Evolutionary conservation across 2,113 vertebrate species (phyloP), one percentile per base, ranked within the genome.

Genomic region (Fukomys damarensis): DNA sequence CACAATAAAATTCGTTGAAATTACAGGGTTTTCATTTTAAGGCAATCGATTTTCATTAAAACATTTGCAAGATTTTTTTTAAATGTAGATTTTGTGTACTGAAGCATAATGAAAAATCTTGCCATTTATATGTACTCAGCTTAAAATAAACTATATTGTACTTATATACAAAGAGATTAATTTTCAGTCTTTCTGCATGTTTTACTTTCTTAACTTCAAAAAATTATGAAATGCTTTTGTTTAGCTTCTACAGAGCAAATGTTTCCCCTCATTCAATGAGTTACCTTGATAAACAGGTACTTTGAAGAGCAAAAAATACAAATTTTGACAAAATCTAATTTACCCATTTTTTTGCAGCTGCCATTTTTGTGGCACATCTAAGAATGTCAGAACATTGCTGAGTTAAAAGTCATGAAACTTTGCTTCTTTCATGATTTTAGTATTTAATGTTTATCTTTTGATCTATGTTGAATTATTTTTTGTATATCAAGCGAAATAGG

Each of bases 1-100:
- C 1, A 0, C 65, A 95, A 93, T 94, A 89, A 96, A 66, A 61
- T 87, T 11, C 3, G 93, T 95, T 97, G 92, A 96, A 98, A 97
- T 97, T 93, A 35, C 30, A 41, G 43, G 32, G 61, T 49, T 97
- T 97, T 89, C 1, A 82, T 89, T 58, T 82, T 46, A 96, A 96
- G 97, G 70, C 35, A 86, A 56, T 46, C 86, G 0, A 86, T 96
- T 97, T 97, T 92, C 83, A 88, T 86, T 54, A 59, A 89, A 93
- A 28, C 56, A 16, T 95, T 22, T 74, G 49, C 4, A 52, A 76
- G 10, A 74, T 81, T 32, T 28, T 70, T 68, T 7, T 3, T 84
- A 74, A 74, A 30, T 93, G 58, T 88, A 61, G 24, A 30, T 91
- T 84, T 86, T 77, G 24, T 92, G 7, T 80, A 76, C 59, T 86